Evolutionary conservation across 2,888 invertebrate species (phyloP).

Genomic region (Rapana venosa): DNA sequence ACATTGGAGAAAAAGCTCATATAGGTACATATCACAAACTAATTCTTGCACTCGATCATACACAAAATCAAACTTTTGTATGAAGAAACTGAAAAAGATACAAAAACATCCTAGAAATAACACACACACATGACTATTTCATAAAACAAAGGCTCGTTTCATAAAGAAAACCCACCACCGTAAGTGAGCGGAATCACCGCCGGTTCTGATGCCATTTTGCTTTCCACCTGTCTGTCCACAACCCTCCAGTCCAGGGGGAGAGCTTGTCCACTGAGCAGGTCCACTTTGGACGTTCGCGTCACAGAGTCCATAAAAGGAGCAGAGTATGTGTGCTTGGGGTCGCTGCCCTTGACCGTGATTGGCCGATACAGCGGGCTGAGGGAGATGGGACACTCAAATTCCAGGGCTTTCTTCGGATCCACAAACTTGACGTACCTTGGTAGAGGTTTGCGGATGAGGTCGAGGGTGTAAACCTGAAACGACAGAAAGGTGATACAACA

Average conservation of each 20-base stretch:
- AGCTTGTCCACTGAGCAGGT: conserved; percentile 71
- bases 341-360: conserved; percentile 71
- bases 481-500: neutral
- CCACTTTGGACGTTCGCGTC: conserved; percentile 73
- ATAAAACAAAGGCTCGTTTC: neutral
- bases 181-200: conserved; percentile 70
- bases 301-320: conserved; percentile 72
- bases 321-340: conserved; percentile 74
- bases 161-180: conserved; percentile 64
- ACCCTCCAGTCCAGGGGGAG: conserved; percentile 69
- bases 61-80: neutral
- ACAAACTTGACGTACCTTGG: conserved; percentile 71
- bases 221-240: conserved; percentile 71
- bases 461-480: conserved; percentile 69
- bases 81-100: neutral
- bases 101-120: neutral
- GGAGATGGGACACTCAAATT: conserved; percentile 76
- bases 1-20: too few relatives aligned
- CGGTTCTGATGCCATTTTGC: conserved; percentile 64
- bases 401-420: conserved; percentile 63
- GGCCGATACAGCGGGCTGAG: conserved; percentile 73
- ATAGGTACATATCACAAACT: too few relatives aligned
- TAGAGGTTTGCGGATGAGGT: conserved; percentile 68
- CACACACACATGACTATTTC: neutral
- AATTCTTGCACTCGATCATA: too few relatives aligned